Evolutionary conservation across 2,888 invertebrate species (phyloP).

Genomic region (Antheraea assamensis): DNA sequence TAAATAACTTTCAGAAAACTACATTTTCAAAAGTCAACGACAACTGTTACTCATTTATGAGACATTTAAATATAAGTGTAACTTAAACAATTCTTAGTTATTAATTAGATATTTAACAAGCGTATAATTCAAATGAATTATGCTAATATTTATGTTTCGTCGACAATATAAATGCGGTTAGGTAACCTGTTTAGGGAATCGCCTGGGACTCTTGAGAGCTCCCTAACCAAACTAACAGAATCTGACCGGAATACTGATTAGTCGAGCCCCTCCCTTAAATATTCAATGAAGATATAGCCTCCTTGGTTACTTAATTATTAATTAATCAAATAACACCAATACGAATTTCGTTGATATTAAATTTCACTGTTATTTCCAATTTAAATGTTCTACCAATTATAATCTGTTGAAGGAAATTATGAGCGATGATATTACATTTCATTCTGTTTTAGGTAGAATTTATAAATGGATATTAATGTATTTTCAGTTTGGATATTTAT

Average conservation of each 20-base stretch:
- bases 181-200: conserved; percentile 77
- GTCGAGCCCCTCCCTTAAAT: conserved; percentile 50
- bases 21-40: neutral
- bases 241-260: conserved; percentile 71
- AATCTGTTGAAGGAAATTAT: neutral
- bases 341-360: conserved; percentile 34
- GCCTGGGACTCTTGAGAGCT: conserved; percentile 65
- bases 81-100: neutral
- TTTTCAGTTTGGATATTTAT: neutral
- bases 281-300: conserved; percentile 62
- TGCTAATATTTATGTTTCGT: conserved; percentile 71
- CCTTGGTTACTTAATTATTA: conserved; percentile 54
- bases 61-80: neutral
- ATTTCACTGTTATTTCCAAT: neutral
- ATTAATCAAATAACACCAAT: conserved; percentile 50
- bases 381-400: conserved; percentile 3
- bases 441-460: neutral
- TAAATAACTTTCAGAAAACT: neutral
- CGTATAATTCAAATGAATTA: conserved; percentile 67
- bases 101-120: conserved; percentile 30
- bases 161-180: conserved; percentile 73
- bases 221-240: conserved; percentile 69
- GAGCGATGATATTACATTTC: neutral
- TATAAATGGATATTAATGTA: conserved; percentile 1
- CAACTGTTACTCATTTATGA: neutral